Evolutionary conservation across 1,140 invertebrate species (phyloP), one percentile per base, ranked within the genome.

Genomic region (Brachionus asplanchnoidis): DNA sequence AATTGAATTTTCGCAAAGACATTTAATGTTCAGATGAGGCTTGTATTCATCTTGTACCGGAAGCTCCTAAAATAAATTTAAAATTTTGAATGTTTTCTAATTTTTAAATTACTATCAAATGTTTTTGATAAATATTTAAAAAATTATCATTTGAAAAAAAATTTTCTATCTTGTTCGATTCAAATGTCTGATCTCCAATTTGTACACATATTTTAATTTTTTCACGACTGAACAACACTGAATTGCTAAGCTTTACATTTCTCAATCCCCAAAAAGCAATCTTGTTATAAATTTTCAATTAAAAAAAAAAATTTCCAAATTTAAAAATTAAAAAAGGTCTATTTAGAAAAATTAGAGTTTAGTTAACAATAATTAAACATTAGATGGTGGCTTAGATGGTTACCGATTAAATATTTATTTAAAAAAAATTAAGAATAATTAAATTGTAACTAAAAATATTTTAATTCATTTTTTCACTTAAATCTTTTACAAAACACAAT

Each of bases 1-100:
- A 20, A 82, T 65, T 32, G 79, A 82, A 17, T 82, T 82, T 82
- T 68, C 79, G 12, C 53, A 65, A 8, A 82, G 23, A 65, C 79
- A 82, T 40, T 82, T 82, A 6, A 82, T 82, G 9, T 82, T 82
- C 26, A 82, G 23, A 82, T 82, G 79, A 36, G 79, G 79, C 11
- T 82, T 82, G n/a, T 82, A 82, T 44, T 82, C 79, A 26, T 65
- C 23, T 42, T 65, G 36, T 14, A 36, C 23, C 12, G 79, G 79
- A 4, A 82, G 40, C 12, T 80, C 77, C 77, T 80, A 20, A 23
- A 23, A 20, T 36, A 4, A n/a, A 32, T 53, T 80, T 20, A 20
- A 8, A 50, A 36, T 40, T 26, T 26, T 26, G 26, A 65, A 7
- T 53, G n/a, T 11, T 40, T 17, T 20, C 1, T 73, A 42, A 44